A percentile compares a stretch with the other conserved stretches of the same genome.
phyloP scores from a whole-genome alignment of 2,797 vertebrate species.

The Halcyon smyrnensis region DNA sequence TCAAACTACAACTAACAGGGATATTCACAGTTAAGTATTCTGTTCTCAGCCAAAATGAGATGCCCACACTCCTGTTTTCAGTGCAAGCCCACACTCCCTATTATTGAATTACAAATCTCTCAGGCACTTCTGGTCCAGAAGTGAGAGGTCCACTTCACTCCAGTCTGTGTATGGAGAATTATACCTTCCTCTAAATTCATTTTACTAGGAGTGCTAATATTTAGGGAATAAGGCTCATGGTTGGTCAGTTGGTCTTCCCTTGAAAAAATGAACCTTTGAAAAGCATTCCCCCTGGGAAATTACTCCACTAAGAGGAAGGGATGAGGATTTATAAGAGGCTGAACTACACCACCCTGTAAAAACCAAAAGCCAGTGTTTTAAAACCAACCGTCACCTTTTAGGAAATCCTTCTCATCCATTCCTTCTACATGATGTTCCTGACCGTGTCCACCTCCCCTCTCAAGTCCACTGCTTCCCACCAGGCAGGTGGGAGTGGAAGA shows the following conservation, averaged over 20 bases:
- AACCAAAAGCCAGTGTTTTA: not conserved
- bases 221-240: not conserved
- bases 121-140: not conserved
- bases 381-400: not conserved
- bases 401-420: not conserved
- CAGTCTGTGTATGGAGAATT: not conserved
- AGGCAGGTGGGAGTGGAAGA: not conserved
- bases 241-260: not conserved
- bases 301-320: not conserved
- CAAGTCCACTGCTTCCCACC: not conserved
- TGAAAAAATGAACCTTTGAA: not conserved
- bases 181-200: not conserved
- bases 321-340: not conserved
- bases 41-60: not conserved
- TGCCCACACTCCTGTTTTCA: not conserved
- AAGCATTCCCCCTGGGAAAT: not conserved
- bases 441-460: not conserved
- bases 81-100: rapidly evolving
- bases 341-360: not conserved
- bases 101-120: not conserved
- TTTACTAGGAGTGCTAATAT: not conserved
- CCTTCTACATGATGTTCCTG: not conserved
- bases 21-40: not conserved
- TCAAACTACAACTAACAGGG: not conserved
- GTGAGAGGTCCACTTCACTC: not conserved